phyloP scores from a whole-genome alignment of 2,888 invertebrate species.

The Pyrgus malvae region DNA sequence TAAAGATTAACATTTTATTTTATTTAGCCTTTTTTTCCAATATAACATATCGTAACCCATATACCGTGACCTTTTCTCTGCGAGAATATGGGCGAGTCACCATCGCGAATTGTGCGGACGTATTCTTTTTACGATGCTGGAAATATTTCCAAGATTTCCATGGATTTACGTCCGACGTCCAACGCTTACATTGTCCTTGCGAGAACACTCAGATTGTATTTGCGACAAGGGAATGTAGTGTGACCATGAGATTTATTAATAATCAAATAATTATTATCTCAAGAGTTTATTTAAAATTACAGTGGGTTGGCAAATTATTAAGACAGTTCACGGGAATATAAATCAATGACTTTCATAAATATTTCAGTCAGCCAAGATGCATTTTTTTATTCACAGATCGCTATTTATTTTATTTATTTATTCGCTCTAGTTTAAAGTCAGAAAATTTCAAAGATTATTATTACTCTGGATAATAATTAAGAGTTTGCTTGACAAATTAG shows the following conservation, averaged over 20 bases:
- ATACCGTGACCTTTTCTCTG: not conserved
- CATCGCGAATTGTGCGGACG: not conserved
- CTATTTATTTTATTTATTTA: too few species aligned
- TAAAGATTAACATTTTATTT: too few species aligned
- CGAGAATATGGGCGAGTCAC: not conserved
- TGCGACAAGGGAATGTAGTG: constrained; percentile 23
- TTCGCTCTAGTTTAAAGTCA: too few species aligned
- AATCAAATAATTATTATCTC: not conserved
- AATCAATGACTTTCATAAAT: too few species aligned
- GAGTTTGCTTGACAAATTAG: too few species aligned
- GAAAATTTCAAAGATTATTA: too few species aligned
- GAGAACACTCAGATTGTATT: constrained; percentile 21
- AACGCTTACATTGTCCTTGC: constrained; percentile 29
- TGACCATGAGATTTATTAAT: not conserved
- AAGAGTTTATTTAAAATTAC: not conserved
- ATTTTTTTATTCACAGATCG: too few species aligned
- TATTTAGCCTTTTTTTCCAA: too few species aligned
- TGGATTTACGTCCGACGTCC: constrained; percentile 35
- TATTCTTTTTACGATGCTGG: constrained; percentile 16
- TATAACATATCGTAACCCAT: too few species aligned
- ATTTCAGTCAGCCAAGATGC: too few species aligned
- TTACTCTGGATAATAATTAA: too few species aligned
- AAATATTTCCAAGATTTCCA: constrained; percentile 18
- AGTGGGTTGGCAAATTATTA: not conserved
- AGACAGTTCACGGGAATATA: not conserved